Conservation (phyloP, 92 coral and sea anemone species). For the Zoanthus sociatus region DNA sequence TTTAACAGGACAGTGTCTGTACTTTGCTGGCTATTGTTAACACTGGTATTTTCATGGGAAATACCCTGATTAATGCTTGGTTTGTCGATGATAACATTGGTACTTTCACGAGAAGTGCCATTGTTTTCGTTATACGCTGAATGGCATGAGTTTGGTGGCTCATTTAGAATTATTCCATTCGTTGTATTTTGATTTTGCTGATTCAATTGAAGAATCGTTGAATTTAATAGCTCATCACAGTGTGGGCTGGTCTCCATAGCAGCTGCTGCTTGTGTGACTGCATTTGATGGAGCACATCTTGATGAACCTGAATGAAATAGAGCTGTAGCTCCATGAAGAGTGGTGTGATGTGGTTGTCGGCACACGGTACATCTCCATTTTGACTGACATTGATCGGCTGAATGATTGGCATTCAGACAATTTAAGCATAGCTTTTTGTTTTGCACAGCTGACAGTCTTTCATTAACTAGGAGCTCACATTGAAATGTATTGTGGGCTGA, state of each 20-base stretch:
- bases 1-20: slow-evolving; percentile 45
- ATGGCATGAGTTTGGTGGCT: slow-evolving; percentile 53
- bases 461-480: slow-evolving; percentile 50
- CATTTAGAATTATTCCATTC: slow-evolving; percentile 54
- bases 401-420: slow-evolving; percentile 48
- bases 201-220: slow-evolving; percentile 18
- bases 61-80: slow-evolving; percentile 1
- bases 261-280: slow-evolving; percentile 43
- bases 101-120: slow-evolving; percentile 7
- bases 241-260: slow-evolving; percentile 33
- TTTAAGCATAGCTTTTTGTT: slow-evolving; percentile 57
- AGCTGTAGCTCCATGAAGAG: slow-evolving; percentile 50
- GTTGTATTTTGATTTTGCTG: slow-evolving; percentile 11
- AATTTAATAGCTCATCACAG: slow-evolving; percentile 24
- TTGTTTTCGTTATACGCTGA: slow-evolving; percentile 29
- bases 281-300: slow-evolving; percentile 28
- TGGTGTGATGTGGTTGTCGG: slow-evolving; percentile 51
- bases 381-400: slow-evolving; percentile 46
- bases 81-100: slow-evolving; percentile 5
- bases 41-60: background rate
- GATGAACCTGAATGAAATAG: slow-evolving; percentile 22
- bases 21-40: slow-evolving; percentile 45
- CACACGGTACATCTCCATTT: slow-evolving; percentile 56
- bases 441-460: slow-evolving; percentile 56
- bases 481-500: slow-evolving; percentile 56